Percentiles rank a stretch among this genome's conserved stretches.
Evolutionary conservation across 1,140 invertebrate species (phyloP).

Genomic region (Drosophila micromelanica): DNA sequence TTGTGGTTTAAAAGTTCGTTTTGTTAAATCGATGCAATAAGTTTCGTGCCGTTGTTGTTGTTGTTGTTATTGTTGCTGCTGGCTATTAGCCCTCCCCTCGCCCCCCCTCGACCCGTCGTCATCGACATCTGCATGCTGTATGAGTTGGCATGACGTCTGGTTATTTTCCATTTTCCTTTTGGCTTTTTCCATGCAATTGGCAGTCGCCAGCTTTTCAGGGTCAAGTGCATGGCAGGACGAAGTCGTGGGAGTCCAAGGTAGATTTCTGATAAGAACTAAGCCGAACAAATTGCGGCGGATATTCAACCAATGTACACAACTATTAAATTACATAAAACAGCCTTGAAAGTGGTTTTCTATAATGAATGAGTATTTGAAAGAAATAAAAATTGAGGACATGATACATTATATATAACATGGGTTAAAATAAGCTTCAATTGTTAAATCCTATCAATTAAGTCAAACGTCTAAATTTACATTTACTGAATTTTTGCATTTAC

Average conservation of each 20-base stretch:
- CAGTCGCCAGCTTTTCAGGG: constrained; percentile 42
- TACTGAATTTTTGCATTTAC: too few species aligned
- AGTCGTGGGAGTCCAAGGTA: constrained; percentile 26
- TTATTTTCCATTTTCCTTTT: constrained; percentile 40
- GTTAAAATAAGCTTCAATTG: too few species aligned
- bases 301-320: background rate
- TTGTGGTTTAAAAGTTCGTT: constrained; percentile 30
- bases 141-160: constrained; percentile 50
- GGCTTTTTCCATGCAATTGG: constrained; percentile 17
- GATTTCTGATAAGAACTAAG: constrained; percentile 27
- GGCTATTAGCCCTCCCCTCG: background rate
- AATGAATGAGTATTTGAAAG: background rate
- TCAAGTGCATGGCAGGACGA: constrained; percentile 38
- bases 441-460: too few species aligned
- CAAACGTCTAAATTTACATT: too few species aligned
- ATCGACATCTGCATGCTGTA: constrained; percentile 41
- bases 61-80: background rate
- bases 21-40: constrained; percentile 61
- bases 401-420: too few species aligned
- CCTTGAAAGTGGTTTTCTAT: background rate
- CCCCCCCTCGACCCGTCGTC: background rate
- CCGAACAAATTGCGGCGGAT: background rate
- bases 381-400: too few species aligned
- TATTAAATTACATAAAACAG: background rate
- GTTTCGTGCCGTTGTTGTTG: constrained; percentile 10